Evolutionary conservation across 2,113 vertebrate genomes (phyloP).

Genomic region (Oncorhynchus masou): DNA sequence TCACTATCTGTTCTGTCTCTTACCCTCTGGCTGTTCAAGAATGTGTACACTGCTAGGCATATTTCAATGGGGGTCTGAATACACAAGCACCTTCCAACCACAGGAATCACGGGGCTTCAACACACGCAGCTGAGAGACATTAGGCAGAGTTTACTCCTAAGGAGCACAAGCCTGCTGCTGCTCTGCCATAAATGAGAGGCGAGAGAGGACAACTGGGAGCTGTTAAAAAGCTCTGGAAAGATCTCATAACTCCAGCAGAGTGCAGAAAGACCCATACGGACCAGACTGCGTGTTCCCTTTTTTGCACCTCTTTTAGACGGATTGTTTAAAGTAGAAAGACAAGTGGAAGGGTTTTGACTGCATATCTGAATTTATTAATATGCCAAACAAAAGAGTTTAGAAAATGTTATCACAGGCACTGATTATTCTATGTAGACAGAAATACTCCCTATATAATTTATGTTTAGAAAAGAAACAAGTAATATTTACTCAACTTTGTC

Average conservation of each 20-base stretch:
- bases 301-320: neutral
- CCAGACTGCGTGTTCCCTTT: neutral
- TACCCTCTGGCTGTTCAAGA: conserved; percentile 16
- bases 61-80: conserved; percentile 28
- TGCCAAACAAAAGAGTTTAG: neutral
- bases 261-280: neutral
- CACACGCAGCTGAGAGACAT: conserved; percentile 38
- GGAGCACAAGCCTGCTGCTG: conserved; percentile 7
- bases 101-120: neutral
- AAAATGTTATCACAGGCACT: neutral
- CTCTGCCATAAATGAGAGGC: conserved; percentile 12
- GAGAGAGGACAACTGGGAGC: conserved; percentile 32
- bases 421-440: neutral
- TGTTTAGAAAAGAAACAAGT: neutral
- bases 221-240: conserved; percentile 37
- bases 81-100: conserved; percentile 3
- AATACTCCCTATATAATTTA: neutral
- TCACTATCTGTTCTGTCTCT: neutral
- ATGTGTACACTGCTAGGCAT: conserved; percentile 27
- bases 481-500: neutral
- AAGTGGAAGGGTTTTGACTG: neutral
- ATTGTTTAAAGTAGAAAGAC: neutral
- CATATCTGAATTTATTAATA: neutral
- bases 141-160: conserved; percentile 36
- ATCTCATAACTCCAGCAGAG: conserved; percentile 21